These are phyloP conservation scores for Dilophus febrilis DNA, from an alignment of 2,888 invertebrate genomes.

Conservation along the genomic window DNA sequence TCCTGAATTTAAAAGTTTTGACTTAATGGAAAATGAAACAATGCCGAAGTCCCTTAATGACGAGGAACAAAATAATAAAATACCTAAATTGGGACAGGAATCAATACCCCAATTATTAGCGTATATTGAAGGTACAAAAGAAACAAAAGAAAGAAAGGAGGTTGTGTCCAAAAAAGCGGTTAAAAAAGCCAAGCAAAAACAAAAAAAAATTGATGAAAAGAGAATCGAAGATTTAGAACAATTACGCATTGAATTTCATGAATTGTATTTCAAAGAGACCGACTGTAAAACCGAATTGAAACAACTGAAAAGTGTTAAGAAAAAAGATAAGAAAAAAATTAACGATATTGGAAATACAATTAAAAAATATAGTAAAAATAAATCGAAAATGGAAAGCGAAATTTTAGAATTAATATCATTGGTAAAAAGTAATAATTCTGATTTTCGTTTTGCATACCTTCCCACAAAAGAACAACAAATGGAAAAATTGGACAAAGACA, in stretches of 20 bases:
- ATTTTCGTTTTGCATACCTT: conserved; percentile 27
- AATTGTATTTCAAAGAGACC: conserved; percentile 27
- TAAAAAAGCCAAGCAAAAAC: conserved; percentile 28
- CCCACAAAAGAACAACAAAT: conserved; percentile 28
- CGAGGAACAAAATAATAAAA: no score
- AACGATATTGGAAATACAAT: conserved; percentile 24
- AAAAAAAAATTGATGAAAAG: conserved; percentile 27
- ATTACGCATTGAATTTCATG: conserved; percentile 24
- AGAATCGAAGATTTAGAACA: conserved; percentile 25
- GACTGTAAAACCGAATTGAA: conserved; percentile 24
- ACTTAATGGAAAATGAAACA: conserved; percentile 7
- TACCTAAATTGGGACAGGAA: not conserved
- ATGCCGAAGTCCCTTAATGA: no score
- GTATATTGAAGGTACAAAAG: conserved; percentile 4
- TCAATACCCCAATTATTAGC: conserved; percentile 2
- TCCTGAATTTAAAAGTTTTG: no score
- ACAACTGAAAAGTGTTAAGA: conserved; percentile 18
- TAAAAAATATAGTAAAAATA: conserved; percentile 26
- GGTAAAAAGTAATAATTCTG: conserved; percentile 24
- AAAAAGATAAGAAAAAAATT: conserved; percentile 26
- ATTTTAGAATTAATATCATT: conserved; percentile 27
- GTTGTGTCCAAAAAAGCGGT: conserved; percentile 23
- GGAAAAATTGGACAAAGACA: conserved; percentile 10
- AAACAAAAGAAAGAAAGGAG: no score
- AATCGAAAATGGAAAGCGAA: conserved; percentile 25